Percentiles rank a stretch among this genome's conserved stretches.
Conservation (phyloP, 2,797 vertebrate species). For the Catamblyrhynchus diadema region DNA sequence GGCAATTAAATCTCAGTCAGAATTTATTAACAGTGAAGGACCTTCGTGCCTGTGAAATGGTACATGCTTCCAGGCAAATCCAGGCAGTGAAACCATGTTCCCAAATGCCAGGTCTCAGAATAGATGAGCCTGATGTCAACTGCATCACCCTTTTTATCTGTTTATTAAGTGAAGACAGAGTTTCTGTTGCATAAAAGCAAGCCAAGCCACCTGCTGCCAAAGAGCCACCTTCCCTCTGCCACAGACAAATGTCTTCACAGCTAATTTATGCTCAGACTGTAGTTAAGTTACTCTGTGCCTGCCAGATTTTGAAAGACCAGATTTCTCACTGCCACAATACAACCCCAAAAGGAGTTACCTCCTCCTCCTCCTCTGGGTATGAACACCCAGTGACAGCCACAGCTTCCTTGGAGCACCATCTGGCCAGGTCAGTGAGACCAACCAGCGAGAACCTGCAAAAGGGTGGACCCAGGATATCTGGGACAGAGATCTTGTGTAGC, state of each 20-base stretch:
- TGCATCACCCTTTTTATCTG: constrained; percentile 41
- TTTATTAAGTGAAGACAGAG: constrained; percentile 53
- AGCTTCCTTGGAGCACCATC: neutral
- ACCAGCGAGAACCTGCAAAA: neutral
- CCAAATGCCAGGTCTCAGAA: constrained; percentile 62
- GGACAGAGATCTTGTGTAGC: neutral
- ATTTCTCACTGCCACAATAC: neutral
- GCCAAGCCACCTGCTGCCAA: constrained; percentile 41
- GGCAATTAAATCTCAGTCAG: constrained; percentile 13
- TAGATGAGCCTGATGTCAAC: constrained; percentile 54
- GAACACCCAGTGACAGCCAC: neutral
- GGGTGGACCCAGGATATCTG: neutral
- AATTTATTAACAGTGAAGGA: constrained; percentile 24
- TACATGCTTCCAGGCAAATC: neutral
- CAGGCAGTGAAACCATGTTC: neutral
- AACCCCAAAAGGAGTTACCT: neutral
- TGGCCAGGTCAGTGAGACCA: neutral
- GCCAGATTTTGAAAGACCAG: constrained; percentile 4
- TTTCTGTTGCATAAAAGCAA: constrained; percentile 30
- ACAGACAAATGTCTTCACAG: neutral
- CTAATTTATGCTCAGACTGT: constrained; percentile 24
- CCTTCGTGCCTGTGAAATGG: constrained; percentile 28
- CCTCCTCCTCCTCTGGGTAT: neutral
- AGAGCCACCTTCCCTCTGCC: constrained; percentile 19
- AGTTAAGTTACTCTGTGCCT: neutral